Evolutionary conservation across 2,113 vertebrate genomes (phyloP), one percentile per base, ranked within the genome.

Genomic region (Aythya baeri): DNA sequence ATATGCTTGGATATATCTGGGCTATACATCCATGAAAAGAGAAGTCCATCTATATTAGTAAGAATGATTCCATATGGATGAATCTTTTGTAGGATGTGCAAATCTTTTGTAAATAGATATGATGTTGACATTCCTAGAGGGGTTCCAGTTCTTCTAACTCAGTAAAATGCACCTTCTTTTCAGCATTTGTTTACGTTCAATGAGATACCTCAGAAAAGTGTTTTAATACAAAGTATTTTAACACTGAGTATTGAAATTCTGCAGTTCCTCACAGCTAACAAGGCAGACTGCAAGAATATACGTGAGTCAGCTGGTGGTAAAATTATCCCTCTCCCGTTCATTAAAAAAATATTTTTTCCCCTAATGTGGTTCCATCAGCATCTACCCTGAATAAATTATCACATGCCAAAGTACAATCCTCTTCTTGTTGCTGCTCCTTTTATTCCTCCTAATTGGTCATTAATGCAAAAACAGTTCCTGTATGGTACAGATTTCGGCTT

Each of bases 341-440:
- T 92, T 93, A 91, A 17, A 84, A 94, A 95, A 88, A 88, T 74
- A 7, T 67, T 52, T 89, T 84, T 87, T 54, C 25, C 57, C 63
- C 44, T 91, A 75, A 92, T 85, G 66, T 44, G 11, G 34, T 88
- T 94, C 57, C 31, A 71, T 92, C 73, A 82, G 36, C 26, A 87
- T 89, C 49, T 75, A 79, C 25, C 26, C 89, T 82, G 49, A 94
- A 92, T 93, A 93, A 95, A 91, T 91, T 78, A 91, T 63, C 15
- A 29, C 65, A 31, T 66, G 15, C 27, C 70, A 79, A 78, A 84
- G 32, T 82, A 54, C 26, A 84, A 14, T 49, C 32, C 31, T 91
- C 49, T 65, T 70, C 59, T 83, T 77, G 11, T 77, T 91, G 46
- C 58, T 82, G 34, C 82, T 92, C 81, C 78, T 89, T 93, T 72